Conservation (phyloP, 2,888 invertebrate genomes). For the Sminthurides aquaticus region DNA sequence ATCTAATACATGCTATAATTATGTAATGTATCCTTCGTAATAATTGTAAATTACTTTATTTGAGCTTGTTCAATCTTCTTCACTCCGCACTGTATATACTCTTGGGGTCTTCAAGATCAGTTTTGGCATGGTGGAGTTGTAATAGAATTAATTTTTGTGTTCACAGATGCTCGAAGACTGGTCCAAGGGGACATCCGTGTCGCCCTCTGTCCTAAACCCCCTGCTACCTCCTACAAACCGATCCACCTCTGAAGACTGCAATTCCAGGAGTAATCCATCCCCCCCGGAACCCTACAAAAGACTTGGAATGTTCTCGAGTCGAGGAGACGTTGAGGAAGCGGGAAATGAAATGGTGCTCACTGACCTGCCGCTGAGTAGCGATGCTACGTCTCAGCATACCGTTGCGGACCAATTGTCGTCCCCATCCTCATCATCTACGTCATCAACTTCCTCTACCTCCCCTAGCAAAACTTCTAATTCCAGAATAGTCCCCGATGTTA, state of each 20-base stretch:
- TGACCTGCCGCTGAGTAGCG: neutral
- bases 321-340: neutral
- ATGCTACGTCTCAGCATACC: slow-evolving; percentile 5
- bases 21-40: too few species aligned
- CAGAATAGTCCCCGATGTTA: slow-evolving; percentile 21
- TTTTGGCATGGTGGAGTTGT: too few species aligned
- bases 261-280: neutral
- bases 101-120: too few species aligned
- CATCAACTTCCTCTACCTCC: slow-evolving; percentile 13
- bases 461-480: slow-evolving; percentile 15
- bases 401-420: slow-evolving; percentile 13
- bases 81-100: too few species aligned
- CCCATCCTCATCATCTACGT: slow-evolving; percentile 12
- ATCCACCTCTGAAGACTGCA: slow-evolving; percentile 23
- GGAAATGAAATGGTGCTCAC: neutral
- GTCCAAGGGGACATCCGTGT: neutral
- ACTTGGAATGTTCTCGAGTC: slow-evolving; percentile 25
- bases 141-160: too few species aligned
- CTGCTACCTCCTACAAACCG: slow-evolving; percentile 17
- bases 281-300: slow-evolving; percentile 26
- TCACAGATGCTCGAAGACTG: neutral
- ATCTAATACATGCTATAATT: too few species aligned
- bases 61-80: too few species aligned
- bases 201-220: slow-evolving; percentile 33
- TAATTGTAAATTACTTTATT: too few species aligned